Evolutionary conservation across 2,113 vertebrate species (phyloP).

Genomic region (Pelobates fuscus): DNA sequence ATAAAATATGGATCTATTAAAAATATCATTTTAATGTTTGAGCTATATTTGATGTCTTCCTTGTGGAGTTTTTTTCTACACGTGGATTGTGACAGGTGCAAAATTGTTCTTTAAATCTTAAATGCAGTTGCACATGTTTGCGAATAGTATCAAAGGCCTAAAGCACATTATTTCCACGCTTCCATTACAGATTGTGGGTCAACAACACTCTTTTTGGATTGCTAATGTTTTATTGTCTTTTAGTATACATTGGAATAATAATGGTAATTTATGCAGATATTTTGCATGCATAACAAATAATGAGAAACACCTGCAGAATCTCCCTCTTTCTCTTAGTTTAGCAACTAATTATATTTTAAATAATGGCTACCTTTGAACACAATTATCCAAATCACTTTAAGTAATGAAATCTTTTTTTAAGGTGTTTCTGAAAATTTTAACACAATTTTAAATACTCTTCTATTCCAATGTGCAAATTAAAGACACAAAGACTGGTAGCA

Average conservation of each 20-base stretch:
- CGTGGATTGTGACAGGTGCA: slow-evolving; percentile 79
- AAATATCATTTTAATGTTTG: slow-evolving; percentile 40
- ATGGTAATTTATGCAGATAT: slow-evolving; percentile 87
- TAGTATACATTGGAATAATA: slow-evolving; percentile 82
- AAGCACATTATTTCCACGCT: slow-evolving; percentile 72
- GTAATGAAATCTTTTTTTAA: slow-evolving; percentile 93
- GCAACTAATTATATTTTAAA: slow-evolving; percentile 97
- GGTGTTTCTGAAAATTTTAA: slow-evolving; percentile 80
- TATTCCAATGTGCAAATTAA: slow-evolving; percentile 59
- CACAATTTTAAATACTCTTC: slow-evolving; percentile 76
- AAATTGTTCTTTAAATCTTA: slow-evolving; percentile 76
- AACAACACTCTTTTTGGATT: slow-evolving; percentile 76
- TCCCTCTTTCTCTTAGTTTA: slow-evolving; percentile 88
- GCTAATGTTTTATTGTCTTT: slow-evolving; percentile 84
- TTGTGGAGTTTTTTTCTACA: slow-evolving; percentile 64
- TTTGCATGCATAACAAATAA: slow-evolving; percentile 84
- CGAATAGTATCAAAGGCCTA: slow-evolving; percentile 71
- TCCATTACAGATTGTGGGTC: slow-evolving; percentile 83
- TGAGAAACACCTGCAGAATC: slow-evolving; percentile 90
- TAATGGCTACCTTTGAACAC: slow-evolving; percentile 91
- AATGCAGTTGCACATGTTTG: slow-evolving; percentile 66
- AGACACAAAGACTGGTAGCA: slow-evolving; percentile 62
- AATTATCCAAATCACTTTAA: slow-evolving; percentile 92
- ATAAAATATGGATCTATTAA: slow-evolving; percentile 25
- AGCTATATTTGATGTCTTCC: slow-evolving; percentile 61